Evolutionary conservation across 2,888 invertebrate genomes (phyloP), one percentile per base, ranked within the genome.

Genomic region (Hypena proboscidalis): DNA sequence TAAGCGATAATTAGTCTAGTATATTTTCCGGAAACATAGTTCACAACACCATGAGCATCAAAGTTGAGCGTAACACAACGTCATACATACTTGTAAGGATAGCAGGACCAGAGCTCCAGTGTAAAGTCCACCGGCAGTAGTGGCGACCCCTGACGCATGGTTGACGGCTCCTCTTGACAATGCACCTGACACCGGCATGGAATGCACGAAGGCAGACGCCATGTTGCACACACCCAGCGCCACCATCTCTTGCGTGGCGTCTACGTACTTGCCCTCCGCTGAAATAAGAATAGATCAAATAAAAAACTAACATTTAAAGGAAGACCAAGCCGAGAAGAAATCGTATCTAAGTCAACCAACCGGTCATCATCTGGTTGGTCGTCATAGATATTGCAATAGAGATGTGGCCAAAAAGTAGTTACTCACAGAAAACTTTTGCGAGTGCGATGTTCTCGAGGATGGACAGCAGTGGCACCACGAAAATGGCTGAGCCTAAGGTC

Each of bases 401-500:
- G n/a, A n/a, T n/a, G n/a, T n/a, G n/a, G n/a, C n/a, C n/a, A n/a
- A n/a, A n/a, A n/a, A n/a, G n/a, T n/a, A 2, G 10, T 9, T 60
- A 89, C 89, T 89, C 39, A 90, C 91, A 90, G 83, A 98, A 98
- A 0, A 98, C 97, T 87, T 98, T 98, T 1, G 97, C 98, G 56
- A 98, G 97, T 0, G 98, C 98, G 32, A 98, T 97, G 77, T 97
- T 97, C 67, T 98, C 98, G 7, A 98, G 92, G 1, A 98, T 96
- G 0, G 96, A 97, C 50, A 98, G 95, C 37, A 98, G 92, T 0
- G 98, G 98, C 29, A 98, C 95, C 23, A 98, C 93, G 46, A 96
- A 90, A 49, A 98, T 94, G 5, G 97, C 97, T 1, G 96, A 94
- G 5, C 97, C 97, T 39, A 98, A 92, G 68, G 95, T 95, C 48